Conservation (phyloP, 1,140 invertebrate species). For the Panagrolaimus sp. region DNA sequence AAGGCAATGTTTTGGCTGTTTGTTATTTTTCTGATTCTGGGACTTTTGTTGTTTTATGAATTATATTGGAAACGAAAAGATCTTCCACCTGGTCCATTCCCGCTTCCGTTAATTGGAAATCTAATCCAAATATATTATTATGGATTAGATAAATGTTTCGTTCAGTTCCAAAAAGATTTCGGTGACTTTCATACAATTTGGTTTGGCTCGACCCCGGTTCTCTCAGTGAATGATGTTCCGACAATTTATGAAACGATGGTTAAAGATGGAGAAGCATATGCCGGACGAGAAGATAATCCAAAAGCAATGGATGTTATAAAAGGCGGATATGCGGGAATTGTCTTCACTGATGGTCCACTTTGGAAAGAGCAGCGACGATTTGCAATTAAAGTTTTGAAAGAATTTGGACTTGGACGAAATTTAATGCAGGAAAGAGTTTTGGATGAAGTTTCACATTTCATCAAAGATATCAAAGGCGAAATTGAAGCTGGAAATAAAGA, state of each 20-base stretch:
- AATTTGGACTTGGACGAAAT: slow-evolving; percentile 44
- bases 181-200: slow-evolving; percentile 10
- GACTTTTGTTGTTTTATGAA: not conserved
- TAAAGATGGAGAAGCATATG: slow-evolving; percentile 1
- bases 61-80: not conserved
- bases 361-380: slow-evolving; percentile 37
- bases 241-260: not conserved
- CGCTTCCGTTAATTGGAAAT: not conserved
- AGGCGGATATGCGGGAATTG: not conserved
- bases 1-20: no score
- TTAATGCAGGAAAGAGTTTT: slow-evolving; percentile 32
- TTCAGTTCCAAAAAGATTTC: not conserved
- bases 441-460: slow-evolving; percentile 23
- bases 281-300: not conserved
- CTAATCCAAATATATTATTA: not conserved
- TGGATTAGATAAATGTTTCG: not conserved
- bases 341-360: slow-evolving; percentile 17
- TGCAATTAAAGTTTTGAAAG: slow-evolving; percentile 37
- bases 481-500: slow-evolving; percentile 4
- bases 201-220: not conserved
- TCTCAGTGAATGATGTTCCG: slow-evolving; percentile 6
- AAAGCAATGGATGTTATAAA: not conserved
- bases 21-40: not conserved
- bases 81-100: not conserved
- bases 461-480: slow-evolving; percentile 27